These are phyloP conservation scores for Macrophya alboannulata DNA, from an alignment of 2,888 invertebrate genomes.

Conservation along the genomic window DNA sequence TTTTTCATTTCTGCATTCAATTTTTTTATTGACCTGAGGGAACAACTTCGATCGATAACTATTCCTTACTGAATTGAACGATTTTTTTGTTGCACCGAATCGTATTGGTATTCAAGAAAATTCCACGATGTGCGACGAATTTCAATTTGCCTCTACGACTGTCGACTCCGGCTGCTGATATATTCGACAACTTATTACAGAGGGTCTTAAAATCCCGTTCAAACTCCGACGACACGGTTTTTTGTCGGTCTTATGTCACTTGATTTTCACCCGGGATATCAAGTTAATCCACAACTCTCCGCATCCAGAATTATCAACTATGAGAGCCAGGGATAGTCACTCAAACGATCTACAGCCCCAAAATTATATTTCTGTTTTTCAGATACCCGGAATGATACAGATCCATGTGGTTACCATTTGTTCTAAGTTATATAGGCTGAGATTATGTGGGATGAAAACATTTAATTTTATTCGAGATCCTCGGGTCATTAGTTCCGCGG, in stretches of 20 bases:
- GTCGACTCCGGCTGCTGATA: background rate
- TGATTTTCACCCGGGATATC: slow-evolving; percentile 8
- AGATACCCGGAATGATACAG: background rate
- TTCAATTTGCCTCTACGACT: background rate
- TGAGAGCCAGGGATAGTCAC: background rate
- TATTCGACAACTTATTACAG: slow-evolving; percentile 28
- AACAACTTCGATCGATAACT: background rate
- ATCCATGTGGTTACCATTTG: background rate
- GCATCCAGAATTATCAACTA: background rate
- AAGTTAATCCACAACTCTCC: slow-evolving; percentile 20
- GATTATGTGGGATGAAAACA: background rate
- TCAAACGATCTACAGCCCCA: background rate
- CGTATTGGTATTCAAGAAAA: slow-evolving; percentile 30
- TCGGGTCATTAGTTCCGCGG: background rate
- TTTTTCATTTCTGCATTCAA: background rate
- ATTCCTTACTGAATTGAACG: background rate
- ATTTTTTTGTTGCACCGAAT: background rate
- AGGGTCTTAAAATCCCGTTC: slow-evolving; percentile 16
- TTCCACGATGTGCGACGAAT: background rate
- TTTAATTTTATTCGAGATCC: slow-evolving; percentile 13
- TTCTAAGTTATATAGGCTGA: background rate
- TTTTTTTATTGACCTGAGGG: background rate
- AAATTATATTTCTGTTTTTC: background rate
- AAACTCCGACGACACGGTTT: background rate
- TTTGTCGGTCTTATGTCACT: background rate